Base-by-base conservation (phyloP, 1,140 invertebrate species). In the Triops cancriformis region DNA sequence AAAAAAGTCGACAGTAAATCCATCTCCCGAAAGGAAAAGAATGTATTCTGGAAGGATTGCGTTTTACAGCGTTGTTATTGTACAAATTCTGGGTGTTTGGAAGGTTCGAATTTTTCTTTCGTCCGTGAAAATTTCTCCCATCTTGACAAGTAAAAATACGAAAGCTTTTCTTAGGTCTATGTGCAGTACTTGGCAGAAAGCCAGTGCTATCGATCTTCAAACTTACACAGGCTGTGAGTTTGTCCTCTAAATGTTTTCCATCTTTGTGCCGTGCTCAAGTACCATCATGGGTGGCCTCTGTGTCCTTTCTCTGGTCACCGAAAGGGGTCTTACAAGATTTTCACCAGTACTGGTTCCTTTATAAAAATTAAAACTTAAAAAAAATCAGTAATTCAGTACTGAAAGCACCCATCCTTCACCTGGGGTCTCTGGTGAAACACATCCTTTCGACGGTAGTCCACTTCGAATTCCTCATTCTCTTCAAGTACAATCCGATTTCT, bases 211-310 rank as follows among this genome's bases (percentile, higher is more conserved):
- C 51, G 51, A 64, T 64, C n/a, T 64, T 23, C 6, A 3, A 11
- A 64, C 10, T 64, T 64, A 6, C 51, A 64, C 51, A 64, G 51
- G 51, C 51, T 64, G 14, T 2, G 51, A 64, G 51, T 10, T 64
- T 64, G 51, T 64, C 51, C 51, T 64, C 51, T 23, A 64, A 23
- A 64, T 12, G 51, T 23, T 64, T 64, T 64, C 51, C 10, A 64
- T 64, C 51, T 64, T 64, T 23, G 14, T 64, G 51, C 18, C 51
- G 51, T 64, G 51, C 51, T 64, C 51, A 64, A 64, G 51, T 64
- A 64, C 51, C 51, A 64, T 64, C 51, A 64, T 23, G 51, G 51
- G 51, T 64, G 51, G 51, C 51, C 51, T 64, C 51, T 23, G 51
- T 23, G 51, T 64, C 51, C 51, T 64, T 64, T 23, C 51, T 4